These are phyloP conservation scores for Aplidium turbinatum DNA, from an alignment of 23 tunicate species.

Conservation along the genomic window DNA sequence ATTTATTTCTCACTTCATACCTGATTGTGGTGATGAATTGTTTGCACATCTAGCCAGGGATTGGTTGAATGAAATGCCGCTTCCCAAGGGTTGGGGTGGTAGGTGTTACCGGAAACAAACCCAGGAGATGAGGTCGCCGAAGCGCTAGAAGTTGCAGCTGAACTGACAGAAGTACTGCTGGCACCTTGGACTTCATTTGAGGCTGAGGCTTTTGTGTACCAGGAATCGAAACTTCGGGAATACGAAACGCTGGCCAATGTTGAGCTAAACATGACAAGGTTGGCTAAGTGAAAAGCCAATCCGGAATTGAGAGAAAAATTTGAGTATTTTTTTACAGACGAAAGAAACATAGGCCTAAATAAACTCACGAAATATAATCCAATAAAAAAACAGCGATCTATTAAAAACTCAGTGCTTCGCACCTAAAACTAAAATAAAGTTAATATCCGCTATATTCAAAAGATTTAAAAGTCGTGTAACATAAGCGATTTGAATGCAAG, in stretches of 20 bases:
- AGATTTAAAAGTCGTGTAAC: no score
- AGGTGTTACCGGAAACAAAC: conserved; percentile 11
- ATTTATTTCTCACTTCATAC: not conserved
- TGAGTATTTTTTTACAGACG: no score
- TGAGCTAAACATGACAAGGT: no score
- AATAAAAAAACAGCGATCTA: no score
- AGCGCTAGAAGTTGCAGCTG: conserved; percentile 8
- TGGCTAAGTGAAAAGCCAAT: no score
- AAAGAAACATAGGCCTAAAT: no score
- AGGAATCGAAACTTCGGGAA: conserved; percentile 16
- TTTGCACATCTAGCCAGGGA: conserved; percentile 87
- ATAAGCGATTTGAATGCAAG: no score
- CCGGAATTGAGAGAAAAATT: no score
- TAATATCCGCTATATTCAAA: no score
- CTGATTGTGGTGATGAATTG: conserved; percentile 70
- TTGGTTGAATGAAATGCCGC: conserved; percentile 75
- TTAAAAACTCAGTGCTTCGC: no score
- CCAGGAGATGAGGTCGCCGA: not conserved
- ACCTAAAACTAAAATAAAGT: no score
- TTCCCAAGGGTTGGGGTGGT: conserved; percentile 76
- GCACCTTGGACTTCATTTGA: not conserved
- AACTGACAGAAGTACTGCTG: not conserved
- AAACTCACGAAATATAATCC: no score
- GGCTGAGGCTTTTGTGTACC: conserved; percentile 34
- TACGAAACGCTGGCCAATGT: conserved; percentile 14